These are phyloP conservation scores for Mastomys natalensis DNA, from an alignment of 2,113 vertebrate species.

Conservation along the genomic window DNA sequence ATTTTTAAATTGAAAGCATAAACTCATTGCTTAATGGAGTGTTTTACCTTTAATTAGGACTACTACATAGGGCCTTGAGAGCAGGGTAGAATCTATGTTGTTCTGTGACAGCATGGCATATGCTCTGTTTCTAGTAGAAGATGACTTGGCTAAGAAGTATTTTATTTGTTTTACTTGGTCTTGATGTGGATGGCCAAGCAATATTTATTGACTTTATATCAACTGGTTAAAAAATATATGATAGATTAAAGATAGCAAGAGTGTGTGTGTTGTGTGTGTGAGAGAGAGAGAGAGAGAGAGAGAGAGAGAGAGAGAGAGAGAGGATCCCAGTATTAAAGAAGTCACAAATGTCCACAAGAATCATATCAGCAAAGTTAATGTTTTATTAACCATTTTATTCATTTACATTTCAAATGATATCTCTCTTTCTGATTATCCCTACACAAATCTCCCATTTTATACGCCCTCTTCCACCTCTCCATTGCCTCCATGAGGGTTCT, in stretches of 20 bases:
- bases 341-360: not conserved
- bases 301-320: not conserved
- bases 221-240: not conserved
- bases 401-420: too few relatives aligned
- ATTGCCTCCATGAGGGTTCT: too few relatives aligned
- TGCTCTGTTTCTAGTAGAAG: accelerated
- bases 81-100: accelerated
- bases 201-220: not conserved
- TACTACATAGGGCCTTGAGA: accelerated
- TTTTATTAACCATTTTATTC: too few relatives aligned
- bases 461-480: too few relatives aligned
- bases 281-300: not conserved
- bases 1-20: not conserved
- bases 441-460: too few relatives aligned
- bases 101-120: not conserved
- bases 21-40: not conserved
- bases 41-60: not conserved
- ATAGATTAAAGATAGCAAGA: not conserved
- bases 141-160: too few relatives aligned
- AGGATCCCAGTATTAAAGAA: not conserved
- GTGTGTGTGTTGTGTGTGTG: too few relatives aligned
- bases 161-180: too few relatives aligned
- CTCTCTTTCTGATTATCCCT: too few relatives aligned
- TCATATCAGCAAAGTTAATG: not conserved
- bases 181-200: accelerated